Conservation (phyloP, 2,113 vertebrate genomes). For the Meleagris gallopavo region DNA sequence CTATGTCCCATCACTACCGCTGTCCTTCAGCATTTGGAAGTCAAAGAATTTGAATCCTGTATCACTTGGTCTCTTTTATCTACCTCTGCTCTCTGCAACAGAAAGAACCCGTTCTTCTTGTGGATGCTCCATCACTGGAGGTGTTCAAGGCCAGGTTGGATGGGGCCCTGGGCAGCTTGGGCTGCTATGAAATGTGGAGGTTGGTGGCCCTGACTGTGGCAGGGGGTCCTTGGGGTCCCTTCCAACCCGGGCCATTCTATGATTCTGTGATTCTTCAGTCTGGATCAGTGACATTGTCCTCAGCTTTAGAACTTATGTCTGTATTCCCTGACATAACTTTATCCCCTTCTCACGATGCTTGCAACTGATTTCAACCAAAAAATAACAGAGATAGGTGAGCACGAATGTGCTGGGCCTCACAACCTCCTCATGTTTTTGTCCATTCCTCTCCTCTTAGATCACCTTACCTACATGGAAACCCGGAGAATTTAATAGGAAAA, state of each 20-base stretch:
- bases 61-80: neutral
- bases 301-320: neutral
- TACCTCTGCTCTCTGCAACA: neutral
- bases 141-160: no score
- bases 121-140: no score
- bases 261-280: no score
- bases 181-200: no score
- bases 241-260: no score
- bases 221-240: no score
- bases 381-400: neutral
- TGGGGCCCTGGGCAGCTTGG: no score
- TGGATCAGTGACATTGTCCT: neutral
- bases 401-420: rapidly evolving
- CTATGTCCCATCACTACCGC: neutral
- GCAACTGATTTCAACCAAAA: neutral
- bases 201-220: no score
- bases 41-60: neutral
- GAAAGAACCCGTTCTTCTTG: neutral
- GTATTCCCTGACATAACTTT: neutral
- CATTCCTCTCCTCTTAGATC: neutral
- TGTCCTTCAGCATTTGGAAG: neutral
- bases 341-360: neutral
- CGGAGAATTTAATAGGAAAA: slow-evolving; percentile 21
- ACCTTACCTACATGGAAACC: slow-evolving; percentile 14
- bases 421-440: neutral